Percentiles rank a stretch among this genome's conserved stretches.
These are phyloP conservation scores for Apeira syringaria DNA, from an alignment of 2,888 invertebrate genomes.

Conservation along the genomic window DNA sequence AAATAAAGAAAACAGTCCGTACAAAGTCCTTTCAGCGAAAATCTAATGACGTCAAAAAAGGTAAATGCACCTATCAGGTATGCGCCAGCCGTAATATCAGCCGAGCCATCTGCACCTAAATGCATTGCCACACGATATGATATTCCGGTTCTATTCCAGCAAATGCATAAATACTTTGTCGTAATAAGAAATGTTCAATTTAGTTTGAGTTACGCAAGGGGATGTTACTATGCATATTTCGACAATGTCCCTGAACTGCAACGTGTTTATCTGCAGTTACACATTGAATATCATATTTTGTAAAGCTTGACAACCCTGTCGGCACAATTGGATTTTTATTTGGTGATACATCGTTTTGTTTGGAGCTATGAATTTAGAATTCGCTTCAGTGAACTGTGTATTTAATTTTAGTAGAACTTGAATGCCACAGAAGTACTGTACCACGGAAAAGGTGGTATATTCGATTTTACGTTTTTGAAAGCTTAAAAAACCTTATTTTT, in stretches of 20 bases:
- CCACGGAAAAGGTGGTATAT: too few species aligned
- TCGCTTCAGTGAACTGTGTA: not conserved
- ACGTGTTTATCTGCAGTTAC: not conserved
- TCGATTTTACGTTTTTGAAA: too few species aligned
- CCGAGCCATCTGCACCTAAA: conserved; percentile 17
- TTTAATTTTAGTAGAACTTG: not conserved
- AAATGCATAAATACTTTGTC: conserved; percentile 3
- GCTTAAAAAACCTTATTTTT: too few species aligned
- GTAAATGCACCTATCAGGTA: conserved; percentile 25
- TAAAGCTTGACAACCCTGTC: conserved; percentile 10
- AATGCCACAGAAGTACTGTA: not conserved
- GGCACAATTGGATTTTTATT: conserved; percentile 24
- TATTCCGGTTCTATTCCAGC: conserved; percentile 1
- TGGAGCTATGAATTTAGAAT: conserved; percentile 15
- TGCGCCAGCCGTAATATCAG: conserved; percentile 17
- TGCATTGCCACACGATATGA: conserved; percentile 22
- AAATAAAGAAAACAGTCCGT: too few species aligned
- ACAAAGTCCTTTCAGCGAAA: too few species aligned
- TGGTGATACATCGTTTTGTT: conserved; percentile 2
- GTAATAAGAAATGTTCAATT: not conserved
- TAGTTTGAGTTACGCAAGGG: not conserved
- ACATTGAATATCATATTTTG: conserved; percentile 22
- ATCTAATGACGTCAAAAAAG: conserved; percentile 15
- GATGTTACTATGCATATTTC: not conserved
- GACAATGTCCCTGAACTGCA: conserved; percentile 2